These are phyloP conservation scores for Drosophila sp. DNA, from an alignment of 1,140 invertebrate species.

Conservation along the genomic window DNA sequence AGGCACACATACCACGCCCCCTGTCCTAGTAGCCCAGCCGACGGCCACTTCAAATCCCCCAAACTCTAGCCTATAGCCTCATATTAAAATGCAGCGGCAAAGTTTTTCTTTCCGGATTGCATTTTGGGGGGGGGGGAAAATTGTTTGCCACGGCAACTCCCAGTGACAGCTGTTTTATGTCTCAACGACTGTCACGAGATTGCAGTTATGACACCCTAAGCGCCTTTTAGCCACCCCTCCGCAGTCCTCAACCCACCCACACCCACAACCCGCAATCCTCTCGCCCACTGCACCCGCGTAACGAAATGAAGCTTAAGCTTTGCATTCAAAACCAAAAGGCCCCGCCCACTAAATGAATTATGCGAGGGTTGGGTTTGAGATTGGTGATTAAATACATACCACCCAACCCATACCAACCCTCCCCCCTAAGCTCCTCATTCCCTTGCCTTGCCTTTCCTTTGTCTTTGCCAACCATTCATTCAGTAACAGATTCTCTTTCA, in stretches of 20 bases:
- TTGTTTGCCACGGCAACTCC: conserved; percentile 23
- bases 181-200: conserved; percentile 23
- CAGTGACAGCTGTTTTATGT: conserved; percentile 52
- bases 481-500: conserved; percentile 65
- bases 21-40: background rate
- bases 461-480: conserved; percentile 39
- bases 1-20: conserved; percentile 11
- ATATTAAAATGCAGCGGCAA: conserved; percentile 37
- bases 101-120: conserved; percentile 37
- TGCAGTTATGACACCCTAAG: conserved; percentile 58
- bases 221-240: conserved; percentile 36
- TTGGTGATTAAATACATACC: conserved; percentile 57
- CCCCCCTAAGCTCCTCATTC: background rate
- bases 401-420: background rate
- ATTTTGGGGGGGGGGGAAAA: conserved; percentile 33
- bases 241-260: background rate
- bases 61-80: too few relatives aligned
- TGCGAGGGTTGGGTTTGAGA: conserved; percentile 25
- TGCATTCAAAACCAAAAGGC: conserved; percentile 30
- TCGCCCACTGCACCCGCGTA: conserved; percentile 5
- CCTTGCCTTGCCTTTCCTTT: conserved; percentile 34
- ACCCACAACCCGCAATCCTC: background rate
- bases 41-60: background rate
- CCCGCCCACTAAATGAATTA: conserved; percentile 65
- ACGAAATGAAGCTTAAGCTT: conserved; percentile 30